Base-by-base conservation (phyloP, 35 echinoderm and acorn worm genomes). In the Amphiura filiformis region DNA sequence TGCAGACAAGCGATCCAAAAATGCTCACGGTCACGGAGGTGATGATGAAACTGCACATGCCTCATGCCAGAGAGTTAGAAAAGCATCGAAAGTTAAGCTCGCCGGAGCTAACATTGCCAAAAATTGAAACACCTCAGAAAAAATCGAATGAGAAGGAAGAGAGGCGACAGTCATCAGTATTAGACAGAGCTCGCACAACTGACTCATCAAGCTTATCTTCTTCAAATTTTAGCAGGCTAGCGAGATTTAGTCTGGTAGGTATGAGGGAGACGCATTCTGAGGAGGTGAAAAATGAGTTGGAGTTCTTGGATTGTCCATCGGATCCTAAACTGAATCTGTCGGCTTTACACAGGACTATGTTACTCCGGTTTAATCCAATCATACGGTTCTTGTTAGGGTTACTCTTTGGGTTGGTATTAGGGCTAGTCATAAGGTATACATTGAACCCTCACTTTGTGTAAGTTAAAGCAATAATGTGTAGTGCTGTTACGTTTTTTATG, bases 41-140 rank as follows among this genome's bases (percentile, higher is more conserved):
- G 90, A 96, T 96, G 90, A 38, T 96, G 81, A 96, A 96, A 86
- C 79, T 96, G 0, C 32, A 77, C 57, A 81, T 33, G 39, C 39
- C 23, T 20, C 18, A 18, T 39, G 32, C 38, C 37, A 86, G 17
- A 47, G 41, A 47, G 17, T 17, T 47, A 9, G 61, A 11, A 70
- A 26, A 13, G 61, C 61, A 3, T 70, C 9, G 61, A 18, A 11
- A n/a, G 28, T 30, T 70, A 18, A 70, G 61, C 26, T 1, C 15
- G 9, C 61, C 61, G 2, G 61, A 70, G 7, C 7, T 70, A n/a
- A 23, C 7, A 70, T 70, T 70, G 28, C 61, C 61, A 18, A 70
- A 70, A n/a, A 30, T 70, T 11, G 61, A 37, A 32, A 70, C 64
- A 17, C 75, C 13, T 32, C 13, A 80, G 40, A 37, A 79, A 37